Conservation (phyloP, 2,797 vertebrate genomes). For the Thamnophis elegans region DNA sequence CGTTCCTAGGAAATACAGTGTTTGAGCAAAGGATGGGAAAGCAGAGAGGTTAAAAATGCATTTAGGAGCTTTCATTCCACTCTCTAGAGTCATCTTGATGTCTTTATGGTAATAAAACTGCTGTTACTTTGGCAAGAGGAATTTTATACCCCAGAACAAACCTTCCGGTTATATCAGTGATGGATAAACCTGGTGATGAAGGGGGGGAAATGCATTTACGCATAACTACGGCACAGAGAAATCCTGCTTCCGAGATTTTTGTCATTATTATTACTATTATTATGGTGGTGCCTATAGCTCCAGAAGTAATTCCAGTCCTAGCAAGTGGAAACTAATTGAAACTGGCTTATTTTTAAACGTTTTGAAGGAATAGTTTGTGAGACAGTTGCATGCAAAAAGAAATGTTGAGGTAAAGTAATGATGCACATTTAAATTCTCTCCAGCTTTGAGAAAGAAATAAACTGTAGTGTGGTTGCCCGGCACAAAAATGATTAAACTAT, state of each 20-base stretch:
- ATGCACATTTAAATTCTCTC: neutral
- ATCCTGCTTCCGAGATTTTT: neutral
- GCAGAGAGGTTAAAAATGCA: neutral
- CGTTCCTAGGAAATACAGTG: neutral
- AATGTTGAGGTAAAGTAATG: conserved; percentile 9
- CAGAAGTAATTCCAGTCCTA: conserved; percentile 13
- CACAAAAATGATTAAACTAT: neutral
- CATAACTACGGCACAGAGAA: conserved; percentile 24
- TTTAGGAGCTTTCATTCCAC: conserved; percentile 31
- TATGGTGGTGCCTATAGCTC: conserved; percentile 25
- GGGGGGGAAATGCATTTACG: conserved; percentile 35
- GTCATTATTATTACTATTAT: neutral
- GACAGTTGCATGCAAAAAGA: neutral
- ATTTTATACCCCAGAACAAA: conserved; percentile 21
- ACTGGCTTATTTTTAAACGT: neutral
- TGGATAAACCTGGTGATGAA: conserved; percentile 15
- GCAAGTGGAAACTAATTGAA: conserved; percentile 25
- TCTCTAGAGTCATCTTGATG: conserved; percentile 28
- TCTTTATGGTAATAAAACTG: conserved; percentile 22
- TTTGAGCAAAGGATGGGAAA: neutral
- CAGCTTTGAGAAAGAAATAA: neutral
- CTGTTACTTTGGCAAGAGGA: conserved; percentile 29
- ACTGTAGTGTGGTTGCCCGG: neutral
- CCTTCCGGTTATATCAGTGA: conserved; percentile 37
- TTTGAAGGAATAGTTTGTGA: neutral